phyloP scores from a whole-genome alignment of 2,113 vertebrate genomes.

The Plestiodon gilberti region DNA sequence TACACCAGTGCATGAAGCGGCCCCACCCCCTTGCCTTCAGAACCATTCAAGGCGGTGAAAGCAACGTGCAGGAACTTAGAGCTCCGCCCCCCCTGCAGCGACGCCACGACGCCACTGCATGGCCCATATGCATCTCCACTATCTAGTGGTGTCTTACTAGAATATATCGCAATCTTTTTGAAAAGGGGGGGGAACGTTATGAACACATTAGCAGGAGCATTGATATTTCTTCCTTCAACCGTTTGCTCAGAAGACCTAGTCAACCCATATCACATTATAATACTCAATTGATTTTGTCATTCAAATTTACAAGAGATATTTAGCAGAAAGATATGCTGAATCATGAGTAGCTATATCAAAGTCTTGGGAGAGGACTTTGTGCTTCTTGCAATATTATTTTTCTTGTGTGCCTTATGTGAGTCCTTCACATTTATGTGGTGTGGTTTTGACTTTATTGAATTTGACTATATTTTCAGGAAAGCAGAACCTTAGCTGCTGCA shows the following conservation, averaged over 20 bases:
- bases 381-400: conserved; percentile 23
- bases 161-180: neutral
- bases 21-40: too few relatives aligned
- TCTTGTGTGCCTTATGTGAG: neutral
- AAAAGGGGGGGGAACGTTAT: neutral
- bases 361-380: neutral
- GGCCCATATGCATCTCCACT: neutral
- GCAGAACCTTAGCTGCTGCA: neutral
- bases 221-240: neutral
- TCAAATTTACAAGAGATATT: neutral
- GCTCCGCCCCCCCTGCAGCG: too few relatives aligned
- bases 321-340: conserved; percentile 21
- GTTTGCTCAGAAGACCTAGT: neutral
- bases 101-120: too few relatives aligned
- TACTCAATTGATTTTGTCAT: neutral
- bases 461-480: neutral
- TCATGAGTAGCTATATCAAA: conserved; percentile 9
- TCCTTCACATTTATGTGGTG: conserved; percentile 4
- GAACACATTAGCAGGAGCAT: too few relatives aligned
- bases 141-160: neutral
- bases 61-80: too few relatives aligned
- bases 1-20: too few relatives aligned
- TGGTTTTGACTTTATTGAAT: conserved; percentile 35
- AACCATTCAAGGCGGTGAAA: too few relatives aligned
- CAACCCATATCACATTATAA: neutral